phyloP scores from a whole-genome alignment of 2,113 vertebrate species.

The Aptenodytes forsteri region DNA sequence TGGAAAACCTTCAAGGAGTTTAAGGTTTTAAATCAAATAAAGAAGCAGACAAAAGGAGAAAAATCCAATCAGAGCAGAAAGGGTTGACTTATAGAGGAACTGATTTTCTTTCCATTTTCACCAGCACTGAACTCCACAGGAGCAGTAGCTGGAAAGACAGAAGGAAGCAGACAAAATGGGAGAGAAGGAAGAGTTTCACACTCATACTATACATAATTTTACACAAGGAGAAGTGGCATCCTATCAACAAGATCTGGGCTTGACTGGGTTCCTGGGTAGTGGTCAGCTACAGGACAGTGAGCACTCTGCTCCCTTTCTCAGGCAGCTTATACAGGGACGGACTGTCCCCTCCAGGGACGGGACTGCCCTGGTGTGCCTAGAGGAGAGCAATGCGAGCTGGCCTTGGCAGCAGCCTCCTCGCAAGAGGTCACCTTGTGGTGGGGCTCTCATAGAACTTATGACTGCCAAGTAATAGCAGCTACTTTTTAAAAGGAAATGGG shows the following conservation, averaged over 20 bases:
- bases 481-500: neutral
- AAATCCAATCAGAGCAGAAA: constrained; percentile 48
- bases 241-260: neutral
- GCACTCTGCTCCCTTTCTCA: neutral
- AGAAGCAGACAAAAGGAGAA: neutral
- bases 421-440: neutral
- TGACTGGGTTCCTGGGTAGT: neutral
- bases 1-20: constrained; percentile 10
- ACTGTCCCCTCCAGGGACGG: neutral
- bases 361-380: no score
- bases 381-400: neutral
- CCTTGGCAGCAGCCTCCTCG: neutral
- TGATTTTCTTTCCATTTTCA: neutral
- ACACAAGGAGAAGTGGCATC: neutral
- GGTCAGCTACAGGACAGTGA: neutral
- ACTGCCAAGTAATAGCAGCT: neutral
- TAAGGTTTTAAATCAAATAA: constrained; percentile 49
- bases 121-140: neutral
- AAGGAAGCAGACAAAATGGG: neutral
- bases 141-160: neutral
- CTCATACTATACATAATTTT: neutral
- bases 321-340: neutral
- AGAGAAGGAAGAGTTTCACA: neutral
- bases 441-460: accelerated
- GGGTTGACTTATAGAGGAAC: neutral